A percentile compares a stretch with the other conserved stretches of the same genome.
phyloP scores from a whole-genome alignment of 1,140 invertebrate species.

The Drosophila lacteicornis region DNA sequence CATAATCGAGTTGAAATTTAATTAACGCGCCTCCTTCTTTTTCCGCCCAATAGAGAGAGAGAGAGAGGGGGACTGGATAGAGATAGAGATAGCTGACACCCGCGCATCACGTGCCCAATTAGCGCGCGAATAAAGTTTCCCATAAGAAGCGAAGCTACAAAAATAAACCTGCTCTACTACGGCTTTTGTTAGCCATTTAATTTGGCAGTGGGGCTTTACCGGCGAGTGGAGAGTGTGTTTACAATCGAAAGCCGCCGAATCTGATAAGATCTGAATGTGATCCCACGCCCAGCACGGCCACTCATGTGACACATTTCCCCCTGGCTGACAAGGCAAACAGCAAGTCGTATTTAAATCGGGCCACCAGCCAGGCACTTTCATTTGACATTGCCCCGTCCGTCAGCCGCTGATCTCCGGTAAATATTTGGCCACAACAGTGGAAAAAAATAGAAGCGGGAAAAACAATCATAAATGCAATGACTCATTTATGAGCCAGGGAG shows the following conservation, averaged over 20 bases:
- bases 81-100: slow-evolving; percentile 42
- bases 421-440: slow-evolving; percentile 34
- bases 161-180: slow-evolving; percentile 5
- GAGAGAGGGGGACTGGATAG: background rate
- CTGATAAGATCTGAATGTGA: slow-evolving; percentile 37
- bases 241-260: slow-evolving; percentile 13
- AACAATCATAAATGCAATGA: slow-evolving; percentile 41
- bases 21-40: slow-evolving; percentile 56
- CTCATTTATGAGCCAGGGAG: slow-evolving; percentile 32
- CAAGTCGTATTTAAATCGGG: slow-evolving; percentile 38
- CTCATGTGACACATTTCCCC: slow-evolving; percentile 42
- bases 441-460: slow-evolving; percentile 12
- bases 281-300: slow-evolving; percentile 20
- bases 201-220: slow-evolving; percentile 4
- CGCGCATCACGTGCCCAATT: slow-evolving; percentile 57
- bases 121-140: slow-evolving; percentile 38
- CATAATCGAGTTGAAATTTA: slow-evolving; percentile 59
- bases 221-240: slow-evolving; percentile 5
- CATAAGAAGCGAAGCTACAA: background rate
- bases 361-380: slow-evolving; percentile 41
- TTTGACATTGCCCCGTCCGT: slow-evolving; percentile 37
- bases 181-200: slow-evolving; percentile 15
- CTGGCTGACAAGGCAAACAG: slow-evolving; percentile 33
- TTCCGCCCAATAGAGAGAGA: background rate
- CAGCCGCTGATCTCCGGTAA: slow-evolving; percentile 35